A percentile compares a stretch with the other conserved stretches of the same genome.
Evolutionary conservation across 2,797 vertebrate genomes (phyloP).

Genomic region (Chrysocyon brachyurus): DNA sequence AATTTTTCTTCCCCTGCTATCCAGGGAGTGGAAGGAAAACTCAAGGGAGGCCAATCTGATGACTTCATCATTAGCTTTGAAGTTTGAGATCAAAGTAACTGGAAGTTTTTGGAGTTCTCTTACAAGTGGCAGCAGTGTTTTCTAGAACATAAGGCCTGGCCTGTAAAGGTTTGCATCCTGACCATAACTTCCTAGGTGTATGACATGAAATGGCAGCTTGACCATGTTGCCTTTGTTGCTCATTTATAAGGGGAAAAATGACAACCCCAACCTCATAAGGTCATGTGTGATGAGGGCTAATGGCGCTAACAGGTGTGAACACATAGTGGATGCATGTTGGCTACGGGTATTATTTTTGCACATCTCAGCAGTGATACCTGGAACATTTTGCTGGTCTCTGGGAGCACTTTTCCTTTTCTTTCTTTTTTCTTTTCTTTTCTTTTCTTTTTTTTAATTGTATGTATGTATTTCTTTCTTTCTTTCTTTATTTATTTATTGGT

Average conservation of each 20-base stretch:
- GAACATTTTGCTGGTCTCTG: neutral
- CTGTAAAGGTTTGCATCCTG: neutral
- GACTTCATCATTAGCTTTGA: neutral
- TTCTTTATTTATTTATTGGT: too few relatives aligned
- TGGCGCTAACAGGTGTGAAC: neutral
- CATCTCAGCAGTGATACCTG: accelerated
- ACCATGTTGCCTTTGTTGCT: neutral
- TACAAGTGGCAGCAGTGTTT: neutral
- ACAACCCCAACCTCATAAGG: neutral
- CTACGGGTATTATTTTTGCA: neutral
- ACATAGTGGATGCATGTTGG: neutral
- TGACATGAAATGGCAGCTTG: neutral
- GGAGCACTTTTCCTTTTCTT: too few relatives aligned
- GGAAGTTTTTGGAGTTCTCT: neutral
- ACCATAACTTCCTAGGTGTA: neutral
- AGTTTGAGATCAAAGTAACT: neutral
- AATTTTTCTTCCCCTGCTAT: neutral
- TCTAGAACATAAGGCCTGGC: accelerated
- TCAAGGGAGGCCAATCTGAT: neutral
- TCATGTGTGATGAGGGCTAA: too few relatives aligned
- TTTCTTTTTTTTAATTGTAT: too few relatives aligned
- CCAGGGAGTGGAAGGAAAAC: neutral
- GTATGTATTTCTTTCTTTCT: too few relatives aligned
- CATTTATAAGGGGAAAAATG: neutral
- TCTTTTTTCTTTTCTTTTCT: too few relatives aligned